Conservation (phyloP, 2,888 invertebrate species). For the Xestia rhomboidea region DNA sequence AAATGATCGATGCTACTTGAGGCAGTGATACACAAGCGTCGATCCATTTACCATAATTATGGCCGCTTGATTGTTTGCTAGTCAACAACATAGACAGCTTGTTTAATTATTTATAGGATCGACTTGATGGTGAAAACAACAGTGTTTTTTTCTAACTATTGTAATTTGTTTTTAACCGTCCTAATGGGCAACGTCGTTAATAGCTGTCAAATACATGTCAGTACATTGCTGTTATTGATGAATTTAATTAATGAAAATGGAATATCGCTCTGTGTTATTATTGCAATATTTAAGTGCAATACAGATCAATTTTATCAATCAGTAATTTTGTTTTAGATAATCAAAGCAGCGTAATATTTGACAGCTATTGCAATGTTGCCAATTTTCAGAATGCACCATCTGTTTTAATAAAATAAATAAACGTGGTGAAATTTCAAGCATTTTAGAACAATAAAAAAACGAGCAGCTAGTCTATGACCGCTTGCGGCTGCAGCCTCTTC, state of each 20-base stretch:
- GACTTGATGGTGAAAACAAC: neutral
- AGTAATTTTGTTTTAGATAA: neutral
- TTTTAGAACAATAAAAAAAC: constrained; percentile 76
- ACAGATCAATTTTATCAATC: neutral
- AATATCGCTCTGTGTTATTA: neutral
- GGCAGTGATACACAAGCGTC: neutral
- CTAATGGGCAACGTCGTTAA: neutral
- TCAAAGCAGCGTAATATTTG: too few species aligned
- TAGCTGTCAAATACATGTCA: too few species aligned
- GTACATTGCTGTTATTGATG: too few species aligned
- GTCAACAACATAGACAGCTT: neutral
- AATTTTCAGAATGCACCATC: neutral
- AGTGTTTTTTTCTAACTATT: neutral
- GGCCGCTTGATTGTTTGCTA: neutral
- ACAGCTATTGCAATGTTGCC: neutral
- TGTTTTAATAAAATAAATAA: too few species aligned
- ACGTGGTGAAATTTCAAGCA: neutral
- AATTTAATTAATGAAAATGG: neutral
- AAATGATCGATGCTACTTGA: neutral
- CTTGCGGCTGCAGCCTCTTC: constrained; percentile 91
- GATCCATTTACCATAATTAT: neutral
- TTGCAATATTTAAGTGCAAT: neutral
- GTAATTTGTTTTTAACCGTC: neutral
- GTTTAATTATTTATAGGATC: neutral
- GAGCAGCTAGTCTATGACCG: constrained; percentile 94